Evolutionary conservation across 2,888 invertebrate genomes (phyloP), one percentile per base, ranked within the genome.

Genomic region (Myopa tessellatipennis): DNA sequence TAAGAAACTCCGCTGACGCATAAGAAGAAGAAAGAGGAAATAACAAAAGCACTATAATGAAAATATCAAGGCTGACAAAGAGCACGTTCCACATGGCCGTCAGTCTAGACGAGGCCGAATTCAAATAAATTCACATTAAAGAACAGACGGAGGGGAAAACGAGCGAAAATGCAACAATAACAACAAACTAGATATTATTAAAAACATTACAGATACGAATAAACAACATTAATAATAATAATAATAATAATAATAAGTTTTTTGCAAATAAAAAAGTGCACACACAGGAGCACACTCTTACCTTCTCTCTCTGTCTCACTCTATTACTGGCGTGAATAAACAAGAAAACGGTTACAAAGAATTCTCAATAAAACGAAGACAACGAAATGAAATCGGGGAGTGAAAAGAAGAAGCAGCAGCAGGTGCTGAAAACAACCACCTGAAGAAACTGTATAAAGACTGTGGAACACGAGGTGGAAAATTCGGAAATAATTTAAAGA

Each of bases 351-450:
- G 14, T 40, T 14, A 71, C 6, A 40, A 70, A 34, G 52, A 52
- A 12, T 12, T n/a, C 38, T 8, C 38, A 18, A 18, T 4, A 34
- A 34, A 55, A 70, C 4, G 36, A 70, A 4, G 55, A 14, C 10
- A 70, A 68, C 38, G 38, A 70, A 70, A 45, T 18, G 18, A 69
- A 45, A 4, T 8, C 50, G 52, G 36, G 16, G 8, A 40, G n/a
- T n/a, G 10, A 70, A 38, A 76, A 71, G 55, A 65, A 68, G 50
- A 55, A 34, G 26, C 55, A 61, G 38, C 38, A 34, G 26, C 55
- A 74, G 63, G 10, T 74, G 61, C 70, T 1, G 67, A 63, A 69
- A 78, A 69, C 77, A 73, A 76, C 69, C 79, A 79, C 79, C 79
- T 79, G 79, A 75, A 76, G 45, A 45, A 45, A 77, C 79, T 79